Conservation (phyloP, 1,140 invertebrate species). For the Brachionus angularis region DNA sequence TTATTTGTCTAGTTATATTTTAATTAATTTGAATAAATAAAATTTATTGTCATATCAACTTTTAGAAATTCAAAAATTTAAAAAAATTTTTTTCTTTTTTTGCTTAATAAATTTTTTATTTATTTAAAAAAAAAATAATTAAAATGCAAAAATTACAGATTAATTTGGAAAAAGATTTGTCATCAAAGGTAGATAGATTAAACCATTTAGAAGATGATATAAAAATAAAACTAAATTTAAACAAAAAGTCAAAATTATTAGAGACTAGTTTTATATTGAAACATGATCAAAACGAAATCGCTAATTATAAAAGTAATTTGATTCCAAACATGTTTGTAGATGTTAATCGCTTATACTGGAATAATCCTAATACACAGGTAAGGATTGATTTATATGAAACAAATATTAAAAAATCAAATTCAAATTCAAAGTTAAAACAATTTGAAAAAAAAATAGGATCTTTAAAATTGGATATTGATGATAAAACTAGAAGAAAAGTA, state of each 20-base stretch:
- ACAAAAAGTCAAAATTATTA: neutral
- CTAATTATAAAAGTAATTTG: conserved; percentile 1
- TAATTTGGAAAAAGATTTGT: neutral
- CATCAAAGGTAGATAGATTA: neutral
- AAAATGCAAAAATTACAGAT: too few species aligned
- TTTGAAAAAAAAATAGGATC: too few species aligned
- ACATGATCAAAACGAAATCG: neutral
- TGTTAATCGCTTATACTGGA: conserved; percentile 5
- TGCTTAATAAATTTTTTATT: conserved; percentile 8
- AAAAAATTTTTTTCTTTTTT: conserved; percentile 4
- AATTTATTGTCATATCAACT: conserved; percentile 9
- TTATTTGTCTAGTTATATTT: too few species aligned
- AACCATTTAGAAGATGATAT: neutral
- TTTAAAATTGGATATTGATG: too few species aligned
- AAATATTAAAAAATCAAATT: too few species aligned
- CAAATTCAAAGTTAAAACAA: too few species aligned
- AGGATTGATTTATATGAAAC: too few species aligned
- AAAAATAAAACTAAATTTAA: conserved; percentile 23
- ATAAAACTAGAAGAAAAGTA: too few species aligned
- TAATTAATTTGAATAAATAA: too few species aligned
- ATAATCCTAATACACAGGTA: too few species aligned
- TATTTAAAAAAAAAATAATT: neutral
- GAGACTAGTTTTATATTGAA: conserved; percentile 12
- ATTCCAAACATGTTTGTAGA: conserved; percentile 11
- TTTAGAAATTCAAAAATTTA: too few species aligned